Evolutionary conservation across 30 jellyfish, hydroid and myxozoan species (phyloP).

Genomic region (Hydractinia symbiolongicarpus): DNA sequence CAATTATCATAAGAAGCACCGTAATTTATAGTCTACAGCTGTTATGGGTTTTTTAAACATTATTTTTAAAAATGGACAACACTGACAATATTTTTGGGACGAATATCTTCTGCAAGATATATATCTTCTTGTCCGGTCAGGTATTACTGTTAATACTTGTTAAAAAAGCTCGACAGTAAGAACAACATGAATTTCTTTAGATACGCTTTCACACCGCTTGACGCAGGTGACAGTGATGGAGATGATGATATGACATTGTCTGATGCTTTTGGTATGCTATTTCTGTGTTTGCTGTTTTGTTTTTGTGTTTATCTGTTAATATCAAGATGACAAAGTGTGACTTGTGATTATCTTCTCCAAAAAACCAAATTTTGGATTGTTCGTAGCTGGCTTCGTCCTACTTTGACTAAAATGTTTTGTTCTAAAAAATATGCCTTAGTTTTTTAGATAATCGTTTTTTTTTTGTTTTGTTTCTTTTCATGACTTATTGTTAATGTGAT

Average conservation of each 20-base stretch:
- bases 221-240: slow-evolving; percentile 52
- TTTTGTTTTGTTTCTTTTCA: no score
- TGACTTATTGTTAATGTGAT: no score
- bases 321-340: no score
- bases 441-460: no score
- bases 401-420: no score
- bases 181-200: slow-evolving; percentile 18
- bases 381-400: no score
- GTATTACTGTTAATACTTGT: neutral
- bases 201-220: slow-evolving; percentile 79
- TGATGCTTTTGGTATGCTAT: slow-evolving; percentile 64
- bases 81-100: neutral
- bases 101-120: neutral
- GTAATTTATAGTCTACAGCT: neutral
- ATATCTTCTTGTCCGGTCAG: neutral
- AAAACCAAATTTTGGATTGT: no score
- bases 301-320: no score
- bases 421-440: no score
- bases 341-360: no score
- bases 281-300: no score
- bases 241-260: slow-evolving; percentile 55
- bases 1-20: no score
- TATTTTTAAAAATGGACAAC: neutral
- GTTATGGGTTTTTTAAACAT: neutral
- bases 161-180: neutral